Percentiles rank a stretch among this genome's conserved stretches.
These are phyloP conservation scores for Gadus chalcogrammus DNA, from an alignment of 2,113 vertebrate species.

Conservation along the genomic window DNA sequence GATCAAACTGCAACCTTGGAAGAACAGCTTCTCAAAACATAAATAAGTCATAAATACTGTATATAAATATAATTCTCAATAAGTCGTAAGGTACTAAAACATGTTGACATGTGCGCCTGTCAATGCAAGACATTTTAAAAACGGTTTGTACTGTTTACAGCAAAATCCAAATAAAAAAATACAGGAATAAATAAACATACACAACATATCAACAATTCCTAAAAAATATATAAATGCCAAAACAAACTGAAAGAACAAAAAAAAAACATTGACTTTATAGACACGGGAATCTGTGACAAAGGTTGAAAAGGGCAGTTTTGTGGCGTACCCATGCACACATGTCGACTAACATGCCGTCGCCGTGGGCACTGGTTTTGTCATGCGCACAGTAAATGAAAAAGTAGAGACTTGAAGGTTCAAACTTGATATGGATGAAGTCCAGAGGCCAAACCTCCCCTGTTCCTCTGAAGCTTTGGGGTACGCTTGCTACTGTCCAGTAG, in stretches of 20 bases:
- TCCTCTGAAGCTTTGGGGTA: too few species aligned
- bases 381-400: too few species aligned
- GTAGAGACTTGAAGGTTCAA: conserved; percentile 17
- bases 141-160: conserved; percentile 30
- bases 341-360: conserved; percentile 10
- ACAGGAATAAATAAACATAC: background rate
- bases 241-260: conserved; percentile 16
- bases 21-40: conserved; percentile 35
- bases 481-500: background rate
- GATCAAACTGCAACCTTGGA: conserved; percentile 23
- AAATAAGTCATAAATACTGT: conserved; percentile 51
- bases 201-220: conserved; percentile 34
- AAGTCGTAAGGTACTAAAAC: conserved; percentile 21
- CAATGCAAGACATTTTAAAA: conserved; percentile 26
- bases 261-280: background rate
- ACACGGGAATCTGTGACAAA: conserved; percentile 4
- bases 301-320: conserved; percentile 11
- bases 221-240: conserved; percentile 20
- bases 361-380: background rate
- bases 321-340: conserved; percentile 20
- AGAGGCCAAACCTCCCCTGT: background rate
- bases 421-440: conserved; percentile 3
- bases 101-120: conserved; percentile 22
- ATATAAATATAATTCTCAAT: conserved; percentile 27
- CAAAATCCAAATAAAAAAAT: conserved; percentile 10